A percentile compares a stretch with the other conserved stretches of the same genome.
Evolutionary conservation across 1,140 invertebrate genomes (phyloP).

Genomic region (Vanessa atalanta): DNA sequence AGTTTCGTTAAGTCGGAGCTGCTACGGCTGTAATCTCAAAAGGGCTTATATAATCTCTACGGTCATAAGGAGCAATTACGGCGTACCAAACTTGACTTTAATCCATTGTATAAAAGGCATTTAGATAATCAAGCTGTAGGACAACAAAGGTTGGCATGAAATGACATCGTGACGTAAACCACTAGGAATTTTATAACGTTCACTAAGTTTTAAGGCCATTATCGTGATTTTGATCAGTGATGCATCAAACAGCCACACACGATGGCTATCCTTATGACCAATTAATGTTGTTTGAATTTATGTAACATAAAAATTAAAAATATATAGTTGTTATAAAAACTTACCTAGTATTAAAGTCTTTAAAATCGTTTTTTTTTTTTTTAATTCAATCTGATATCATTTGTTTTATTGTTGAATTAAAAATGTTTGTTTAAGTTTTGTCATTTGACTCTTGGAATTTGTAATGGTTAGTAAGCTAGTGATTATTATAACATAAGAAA

Average conservation of each 20-base stretch:
- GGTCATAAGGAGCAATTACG: slow-evolving; percentile 55
- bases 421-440: too few species aligned
- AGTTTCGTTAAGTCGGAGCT: background rate
- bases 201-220: slow-evolving; percentile 63
- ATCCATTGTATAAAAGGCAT: slow-evolving; percentile 38
- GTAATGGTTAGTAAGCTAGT: too few species aligned
- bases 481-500: too few species aligned
- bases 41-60: slow-evolving; percentile 39
- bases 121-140: slow-evolving; percentile 60
- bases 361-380: background rate
- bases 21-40: slow-evolving; percentile 11
- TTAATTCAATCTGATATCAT: background rate
- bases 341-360: background rate
- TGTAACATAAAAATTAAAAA: slow-evolving; percentile 1
- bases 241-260: slow-evolving; percentile 71
- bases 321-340: slow-evolving; percentile 11
- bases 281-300: slow-evolving; percentile 52
- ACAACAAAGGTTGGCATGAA: slow-evolving; percentile 51
- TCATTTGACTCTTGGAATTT: too few species aligned
- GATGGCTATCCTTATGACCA: slow-evolving; percentile 60
- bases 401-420: background rate
- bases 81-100: slow-evolving; percentile 36
- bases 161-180: slow-evolving; percentile 66
- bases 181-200: slow-evolving; percentile 69
- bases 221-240: slow-evolving; percentile 68